Base-by-base conservation (phyloP, 2,888 invertebrate genomes). In the Drosophila basisetae region DNA sequence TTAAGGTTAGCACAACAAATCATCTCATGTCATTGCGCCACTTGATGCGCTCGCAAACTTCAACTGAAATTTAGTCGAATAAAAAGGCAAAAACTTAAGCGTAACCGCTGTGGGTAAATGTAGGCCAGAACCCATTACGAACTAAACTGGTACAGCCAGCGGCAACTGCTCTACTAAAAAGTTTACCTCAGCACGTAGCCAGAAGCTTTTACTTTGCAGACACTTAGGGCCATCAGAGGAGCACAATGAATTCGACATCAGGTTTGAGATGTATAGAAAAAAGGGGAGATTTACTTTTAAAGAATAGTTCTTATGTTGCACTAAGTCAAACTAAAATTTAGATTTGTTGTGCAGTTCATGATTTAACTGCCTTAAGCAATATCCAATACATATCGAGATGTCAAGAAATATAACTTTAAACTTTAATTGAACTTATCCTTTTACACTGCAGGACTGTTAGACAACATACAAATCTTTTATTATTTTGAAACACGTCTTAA, bases 11-110 rank as follows among this genome's bases (percentile, higher is more conserved):
- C 16, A 18, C 30, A 35, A 37, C 47, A 58, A 78, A 80, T 58
- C 58, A 58, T 58, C 22, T 76, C 68, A 78, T 73, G 58, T 64
- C 66, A 63, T 66, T 69, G 73, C 50, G 66, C 70, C 64, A 73
- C 70, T 76, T 73, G 70, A 68, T 61, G 71, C 63, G 66, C 43
- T 78, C 63, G 65, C 65, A 41, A 35, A 35, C 35, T 35, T 35
- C 16, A 64, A 54, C 59, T 52, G 59, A 55, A 71, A 65, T 49
- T 78, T 75, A 50, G 60, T 43, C 67, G 70, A 66, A 62, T 72
- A 72, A 76, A 79, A 65, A 56, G 52, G 30, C 61, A 60, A 47
- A 67, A 76, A 71, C 68, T 67, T 72, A 22, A 22, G 60, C 49
- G 22, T 37, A 50, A 25, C 18, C 50, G 25, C 31, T 3, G 18